phyloP scores from a whole-genome alignment of 2,888 invertebrate genomes.

The Stenodema calcarata region DNA sequence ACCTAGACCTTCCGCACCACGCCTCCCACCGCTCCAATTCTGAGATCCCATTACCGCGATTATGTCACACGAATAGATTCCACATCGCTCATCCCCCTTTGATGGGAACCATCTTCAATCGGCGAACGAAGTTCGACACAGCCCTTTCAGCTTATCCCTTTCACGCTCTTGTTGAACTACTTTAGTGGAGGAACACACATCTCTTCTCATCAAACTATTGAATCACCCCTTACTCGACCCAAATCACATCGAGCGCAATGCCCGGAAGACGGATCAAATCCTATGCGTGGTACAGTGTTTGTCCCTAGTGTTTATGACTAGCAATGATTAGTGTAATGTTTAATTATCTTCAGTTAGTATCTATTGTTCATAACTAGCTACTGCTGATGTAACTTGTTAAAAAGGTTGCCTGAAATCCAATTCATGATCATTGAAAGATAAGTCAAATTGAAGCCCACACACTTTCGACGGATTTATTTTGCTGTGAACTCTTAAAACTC shows the following conservation, averaged over 20 bases:
- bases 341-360: no score
- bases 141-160: conserved; percentile 9
- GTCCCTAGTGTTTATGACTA: no score
- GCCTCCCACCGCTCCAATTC: background rate
- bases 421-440: no score
- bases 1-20: background rate
- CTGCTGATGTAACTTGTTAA: no score
- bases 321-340: no score
- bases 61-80: background rate
- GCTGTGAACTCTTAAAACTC: no score
- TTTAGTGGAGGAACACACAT: background rate
- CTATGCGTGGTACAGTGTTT: no score
- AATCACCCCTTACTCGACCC: background rate
- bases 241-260: background rate
- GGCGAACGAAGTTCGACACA: background rate
- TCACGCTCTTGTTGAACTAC: background rate
- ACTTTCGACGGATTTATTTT: no score
- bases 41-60: background rate
- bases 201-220: background rate
- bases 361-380: no score
- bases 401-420: no score
- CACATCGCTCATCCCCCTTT: conserved; percentile 1
- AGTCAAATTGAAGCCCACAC: no score
- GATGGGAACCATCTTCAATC: conserved; percentile 14
- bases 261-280: background rate